phyloP scores from a whole-genome alignment of 2,113 vertebrate species.

The Hypomesus transpacificus region DNA sequence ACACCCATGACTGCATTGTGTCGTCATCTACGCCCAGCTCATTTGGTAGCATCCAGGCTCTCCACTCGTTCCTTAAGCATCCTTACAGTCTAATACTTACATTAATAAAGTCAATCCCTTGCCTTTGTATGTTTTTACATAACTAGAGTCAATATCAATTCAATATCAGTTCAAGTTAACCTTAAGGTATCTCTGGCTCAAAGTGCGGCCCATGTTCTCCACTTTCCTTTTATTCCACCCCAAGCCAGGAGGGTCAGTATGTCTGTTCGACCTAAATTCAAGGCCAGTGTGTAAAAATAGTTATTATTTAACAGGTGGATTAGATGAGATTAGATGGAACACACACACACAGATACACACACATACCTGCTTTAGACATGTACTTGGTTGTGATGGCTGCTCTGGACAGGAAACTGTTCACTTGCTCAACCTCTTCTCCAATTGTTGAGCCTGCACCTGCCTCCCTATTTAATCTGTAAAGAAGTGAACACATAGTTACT shows the following conservation, averaged over 20 bases:
- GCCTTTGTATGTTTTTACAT: no score
- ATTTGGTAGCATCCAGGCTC: no score
- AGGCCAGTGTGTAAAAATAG: background rate
- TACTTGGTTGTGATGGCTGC: constrained; percentile 24
- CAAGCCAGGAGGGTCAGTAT: constrained; percentile 25
- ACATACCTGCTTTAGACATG: constrained; percentile 21
- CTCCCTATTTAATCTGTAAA: constrained; percentile 9
- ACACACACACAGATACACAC: background rate
- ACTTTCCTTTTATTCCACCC: constrained; percentile 13
- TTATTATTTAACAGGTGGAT: background rate
- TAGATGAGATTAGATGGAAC: background rate
- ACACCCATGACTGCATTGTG: no score
- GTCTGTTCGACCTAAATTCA: constrained; percentile 17
- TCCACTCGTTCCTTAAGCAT: no score
- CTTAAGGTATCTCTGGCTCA: background rate
- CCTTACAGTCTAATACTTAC: no score
- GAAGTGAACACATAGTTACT: background rate
- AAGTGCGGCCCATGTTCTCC: constrained; percentile 3
- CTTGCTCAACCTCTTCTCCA: constrained; percentile 18
- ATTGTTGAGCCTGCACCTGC: constrained; percentile 9
- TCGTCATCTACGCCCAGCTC: no score
- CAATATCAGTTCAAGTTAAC: background rate
- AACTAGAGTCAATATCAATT: no score
- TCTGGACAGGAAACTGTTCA: constrained; percentile 25
- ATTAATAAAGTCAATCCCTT: no score